A percentile compares a stretch with the other conserved stretches of the same genome.
Conservation (phyloP, 2,888 invertebrate genomes). For the Drosophila subsilvestris region DNA sequence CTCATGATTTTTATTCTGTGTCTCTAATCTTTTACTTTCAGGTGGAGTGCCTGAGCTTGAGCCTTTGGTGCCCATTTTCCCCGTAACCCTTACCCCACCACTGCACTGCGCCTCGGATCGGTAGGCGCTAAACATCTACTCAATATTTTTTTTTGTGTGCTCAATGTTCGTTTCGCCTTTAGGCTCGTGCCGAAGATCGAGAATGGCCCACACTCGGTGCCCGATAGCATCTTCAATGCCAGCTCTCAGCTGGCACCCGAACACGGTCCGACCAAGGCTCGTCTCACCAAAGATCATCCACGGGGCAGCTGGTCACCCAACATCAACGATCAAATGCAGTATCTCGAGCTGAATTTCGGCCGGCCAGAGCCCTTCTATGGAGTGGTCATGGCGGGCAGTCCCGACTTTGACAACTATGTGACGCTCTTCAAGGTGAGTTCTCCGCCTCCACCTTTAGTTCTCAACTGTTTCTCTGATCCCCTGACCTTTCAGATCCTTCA, state of each 20-base stretch:
- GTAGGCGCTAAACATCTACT: conserved; percentile 60
- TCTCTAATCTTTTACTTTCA: neutral
- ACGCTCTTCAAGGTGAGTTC: conserved; percentile 88
- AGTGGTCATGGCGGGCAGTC: conserved; percentile 89
- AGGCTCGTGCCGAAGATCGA: conserved; percentile 84
- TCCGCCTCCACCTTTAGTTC: neutral
- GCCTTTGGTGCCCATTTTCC: conserved; percentile 51
- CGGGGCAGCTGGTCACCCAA: conserved; percentile 89
- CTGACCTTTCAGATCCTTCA: conserved; percentile 85
- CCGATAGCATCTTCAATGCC: conserved; percentile 86
- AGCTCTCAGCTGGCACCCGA: conserved; percentile 85
- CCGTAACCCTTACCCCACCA: conserved; percentile 84
- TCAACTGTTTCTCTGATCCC: neutral
- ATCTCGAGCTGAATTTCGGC: conserved; percentile 88
- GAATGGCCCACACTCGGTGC: conserved; percentile 84
- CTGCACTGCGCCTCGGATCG: conserved; percentile 83
- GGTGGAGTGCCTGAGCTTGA: conserved; percentile 4
- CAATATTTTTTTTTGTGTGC: rapidly evolving
- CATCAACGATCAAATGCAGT: conserved; percentile 87
- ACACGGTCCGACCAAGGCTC: conserved; percentile 86
- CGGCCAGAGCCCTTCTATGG: conserved; percentile 89
- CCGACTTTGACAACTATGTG: conserved; percentile 89
- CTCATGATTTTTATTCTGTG: neutral
- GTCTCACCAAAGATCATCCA: conserved; percentile 83
- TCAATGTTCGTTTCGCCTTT: neutral